Base-by-base conservation (phyloP, 2,888 invertebrate species). In the Drosophila demipolita region DNA sequence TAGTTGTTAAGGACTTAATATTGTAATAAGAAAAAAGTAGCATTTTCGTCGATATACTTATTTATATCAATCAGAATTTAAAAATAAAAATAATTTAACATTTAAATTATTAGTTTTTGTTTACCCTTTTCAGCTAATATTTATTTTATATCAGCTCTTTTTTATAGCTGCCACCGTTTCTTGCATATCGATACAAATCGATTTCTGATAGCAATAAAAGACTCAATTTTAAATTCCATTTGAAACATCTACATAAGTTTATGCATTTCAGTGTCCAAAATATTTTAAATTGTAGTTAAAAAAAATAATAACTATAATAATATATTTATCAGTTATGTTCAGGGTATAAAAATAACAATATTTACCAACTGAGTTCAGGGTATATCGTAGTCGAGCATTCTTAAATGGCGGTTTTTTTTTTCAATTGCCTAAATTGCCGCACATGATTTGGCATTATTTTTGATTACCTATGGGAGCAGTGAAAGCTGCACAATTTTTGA, bases 401-500 rank as follows among this genome's bases (percentile, higher is more conserved):
- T 15, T 15, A 9, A 17, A 26, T 15, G 29, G 23, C 1, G 26
- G 12, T 3, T 35, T 32, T 42, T 45, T 61, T 55, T 42, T 49
- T 0, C 63, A 70, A 48, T 65, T 60, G 59, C 29, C 50, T 26
- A 73, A 80, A 68, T 73, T 73, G 55, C 57, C 40, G 32, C 26
- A 57, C 53, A 80, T 80, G 80, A 80, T 77, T 67, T 58, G 60
- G 69, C 80, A 77, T 57, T 80, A 71, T 73, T 54, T 69, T 55
- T 48, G 40, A 58, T 23, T 66, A 66, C 33, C 29, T 38, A 54
- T 58, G 66, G 53, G 54, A 54, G 36, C 35, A 17, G 11, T 50
- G 35, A 63, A 40, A 42, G 66, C 60, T 36, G 20, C 42, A 42
- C 20, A 50, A 20, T 62, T 75, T 49, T 36, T 38, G 40, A 38